phyloP scores from a whole-genome alignment of 2,113 vertebrate species.

The Pelusios castaneus region DNA sequence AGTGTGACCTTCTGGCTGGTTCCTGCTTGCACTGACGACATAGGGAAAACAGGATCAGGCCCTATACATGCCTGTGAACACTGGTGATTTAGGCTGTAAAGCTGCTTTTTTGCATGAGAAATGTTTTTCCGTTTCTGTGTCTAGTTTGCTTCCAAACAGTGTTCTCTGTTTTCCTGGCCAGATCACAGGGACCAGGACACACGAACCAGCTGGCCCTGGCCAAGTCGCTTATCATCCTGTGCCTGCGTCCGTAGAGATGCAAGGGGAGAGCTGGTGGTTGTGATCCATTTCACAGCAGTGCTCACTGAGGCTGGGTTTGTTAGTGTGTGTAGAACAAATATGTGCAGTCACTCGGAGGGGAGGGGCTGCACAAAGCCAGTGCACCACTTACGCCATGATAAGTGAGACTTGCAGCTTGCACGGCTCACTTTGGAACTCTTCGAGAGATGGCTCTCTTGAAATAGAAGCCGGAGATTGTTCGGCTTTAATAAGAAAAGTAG shows the following conservation, averaged over 20 bases:
- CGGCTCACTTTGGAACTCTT: background rate
- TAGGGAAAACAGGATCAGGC: background rate
- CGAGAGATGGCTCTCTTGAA: background rate
- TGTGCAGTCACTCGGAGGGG: background rate
- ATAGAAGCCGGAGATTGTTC: background rate
- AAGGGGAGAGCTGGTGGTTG: rapidly evolving
- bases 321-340: background rate
- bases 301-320: background rate
- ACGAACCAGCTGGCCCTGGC: background rate
- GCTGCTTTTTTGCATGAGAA: background rate
- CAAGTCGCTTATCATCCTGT: background rate
- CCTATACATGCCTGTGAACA: rapidly evolving
- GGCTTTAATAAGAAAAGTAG: background rate
- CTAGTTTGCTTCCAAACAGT: background rate
- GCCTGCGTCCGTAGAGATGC: background rate
- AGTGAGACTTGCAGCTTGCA: background rate
- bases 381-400: no score
- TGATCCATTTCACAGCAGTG: background rate
- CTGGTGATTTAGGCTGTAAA: background rate
- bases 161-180: background rate
- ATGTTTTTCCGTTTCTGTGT: background rate
- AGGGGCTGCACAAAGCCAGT: no score
- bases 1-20: background rate
- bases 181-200: background rate
- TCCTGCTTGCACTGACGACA: rapidly evolving